Evolutionary conservation across 2,888 invertebrate species (phyloP).

Genomic region (Nephrotoma appendiculata): DNA sequence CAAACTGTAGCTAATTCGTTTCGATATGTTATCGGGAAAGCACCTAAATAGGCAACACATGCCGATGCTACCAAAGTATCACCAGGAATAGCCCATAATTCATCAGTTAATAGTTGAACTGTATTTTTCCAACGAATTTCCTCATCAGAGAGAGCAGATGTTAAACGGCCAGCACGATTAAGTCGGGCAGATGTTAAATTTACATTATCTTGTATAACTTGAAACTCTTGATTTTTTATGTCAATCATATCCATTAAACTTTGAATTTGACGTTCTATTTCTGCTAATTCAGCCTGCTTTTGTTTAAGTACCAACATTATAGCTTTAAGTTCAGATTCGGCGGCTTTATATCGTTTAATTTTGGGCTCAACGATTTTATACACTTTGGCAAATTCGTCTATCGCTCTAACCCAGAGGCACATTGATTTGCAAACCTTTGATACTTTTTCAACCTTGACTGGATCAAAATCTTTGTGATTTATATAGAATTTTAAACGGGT

Average conservation of each 20-base stretch:
- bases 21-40: slow-evolving; percentile 64
- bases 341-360: slow-evolving; percentile 57
- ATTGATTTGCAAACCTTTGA: slow-evolving; percentile 81
- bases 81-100: slow-evolving; percentile 61
- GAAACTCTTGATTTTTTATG: slow-evolving; percentile 57
- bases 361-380: slow-evolving; percentile 82
- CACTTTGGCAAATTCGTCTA: slow-evolving; percentile 78
- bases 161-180: slow-evolving; percentile 67
- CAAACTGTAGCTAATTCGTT: slow-evolving; percentile 51
- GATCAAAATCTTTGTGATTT: slow-evolving; percentile 72
- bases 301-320: slow-evolving; percentile 61
- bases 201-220: slow-evolving; percentile 57
- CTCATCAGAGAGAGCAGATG: slow-evolving; percentile 76
- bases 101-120: slow-evolving; percentile 45
- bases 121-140: slow-evolving; percentile 69
- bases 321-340: slow-evolving; percentile 57
- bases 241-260: slow-evolving; percentile 43
- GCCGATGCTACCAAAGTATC: slow-evolving; percentile 79
- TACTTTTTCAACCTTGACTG: slow-evolving; percentile 69
- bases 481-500: slow-evolving; percentile 73
- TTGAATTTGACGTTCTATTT: slow-evolving; percentile 56
- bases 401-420: slow-evolving; percentile 85
- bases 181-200: slow-evolving; percentile 63
- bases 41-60: slow-evolving; percentile 82
- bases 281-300: slow-evolving; percentile 69